phyloP scores from a whole-genome alignment of 1,140 invertebrate species.

The Reticulitermes speratus region DNA sequence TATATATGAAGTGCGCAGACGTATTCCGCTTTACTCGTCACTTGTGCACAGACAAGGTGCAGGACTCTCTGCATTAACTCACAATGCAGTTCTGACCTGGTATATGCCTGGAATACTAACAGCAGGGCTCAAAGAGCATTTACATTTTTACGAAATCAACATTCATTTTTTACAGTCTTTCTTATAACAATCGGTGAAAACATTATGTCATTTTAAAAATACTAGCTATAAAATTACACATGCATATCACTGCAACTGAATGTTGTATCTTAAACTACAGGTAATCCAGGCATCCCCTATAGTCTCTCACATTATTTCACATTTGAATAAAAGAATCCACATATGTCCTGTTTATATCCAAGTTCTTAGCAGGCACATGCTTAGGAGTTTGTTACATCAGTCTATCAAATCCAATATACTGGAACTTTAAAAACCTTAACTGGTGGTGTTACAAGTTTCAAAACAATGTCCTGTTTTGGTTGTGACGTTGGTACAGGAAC shows the following conservation, averaged over 20 bases:
- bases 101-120: not conserved
- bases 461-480: no score
- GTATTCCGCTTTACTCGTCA: not conserved
- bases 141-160: not conserved
- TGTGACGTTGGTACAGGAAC: no score
- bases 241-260: not conserved
- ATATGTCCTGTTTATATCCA: not conserved
- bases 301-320: not conserved
- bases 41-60: not conserved
- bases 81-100: not conserved
- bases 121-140: not conserved
- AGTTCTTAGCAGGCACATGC: not conserved
- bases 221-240: not conserved
- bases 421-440: not conserved
- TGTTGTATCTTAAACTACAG: not conserved
- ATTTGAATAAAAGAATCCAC: not conserved
- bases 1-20: not conserved
- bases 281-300: not conserved
- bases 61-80: not conserved
- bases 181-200: not conserved
- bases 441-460: not conserved
- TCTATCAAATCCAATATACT: not conserved
- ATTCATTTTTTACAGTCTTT: not conserved
- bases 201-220: constrained; percentile 1
- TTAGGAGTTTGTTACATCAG: not conserved